These are phyloP conservation scores for Exocentrus adspersus DNA, from an alignment of 2,888 invertebrate species.

Conservation along the genomic window DNA sequence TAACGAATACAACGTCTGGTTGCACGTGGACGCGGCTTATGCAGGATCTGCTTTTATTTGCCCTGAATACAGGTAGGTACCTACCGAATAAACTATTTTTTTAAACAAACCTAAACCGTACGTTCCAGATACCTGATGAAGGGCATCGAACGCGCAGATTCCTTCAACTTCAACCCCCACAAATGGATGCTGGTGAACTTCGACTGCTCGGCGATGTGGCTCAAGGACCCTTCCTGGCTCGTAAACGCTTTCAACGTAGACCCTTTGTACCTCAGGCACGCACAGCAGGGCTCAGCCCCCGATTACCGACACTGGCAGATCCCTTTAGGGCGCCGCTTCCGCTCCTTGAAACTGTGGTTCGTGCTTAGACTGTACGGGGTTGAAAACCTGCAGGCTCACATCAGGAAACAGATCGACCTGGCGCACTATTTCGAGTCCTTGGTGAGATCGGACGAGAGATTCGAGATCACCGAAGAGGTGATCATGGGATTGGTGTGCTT, in stretches of 20 bases:
- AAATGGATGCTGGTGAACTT: conserved; percentile 99
- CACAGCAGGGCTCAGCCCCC: conserved; percentile 87
- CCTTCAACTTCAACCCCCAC: conserved; percentile 98
- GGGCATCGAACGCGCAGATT: conserved; percentile 89
- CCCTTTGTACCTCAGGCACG: conserved; percentile 95
- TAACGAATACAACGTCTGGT: conserved; percentile 78
- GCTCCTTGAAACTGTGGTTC: conserved; percentile 95
- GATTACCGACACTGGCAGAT: conserved; percentile 99
- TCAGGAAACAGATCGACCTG: conserved; percentile 84
- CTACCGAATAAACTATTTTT: background rate
- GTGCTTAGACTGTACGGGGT: conserved; percentile 90
- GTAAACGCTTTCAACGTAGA: conserved; percentile 98
- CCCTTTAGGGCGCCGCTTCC: conserved; percentile 90
- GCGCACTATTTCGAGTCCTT: conserved; percentile 89
- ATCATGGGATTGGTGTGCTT: conserved; percentile 97
- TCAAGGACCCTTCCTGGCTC: conserved; percentile 87
- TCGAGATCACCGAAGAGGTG: conserved; percentile 90
- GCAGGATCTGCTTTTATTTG: conserved; percentile 97
- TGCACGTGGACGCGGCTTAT: conserved; percentile 97
- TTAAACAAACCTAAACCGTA: too few species aligned
- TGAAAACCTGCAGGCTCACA: conserved; percentile 86
- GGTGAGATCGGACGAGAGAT: conserved; percentile 80
- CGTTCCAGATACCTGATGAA: conserved; percentile 84
- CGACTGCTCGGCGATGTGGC: conserved; percentile 99
- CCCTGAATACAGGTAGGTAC: conserved; percentile 85